Evolutionary conservation across 2,113 vertebrate genomes (phyloP).

Genomic region (Gnathonemus longibarbis): DNA sequence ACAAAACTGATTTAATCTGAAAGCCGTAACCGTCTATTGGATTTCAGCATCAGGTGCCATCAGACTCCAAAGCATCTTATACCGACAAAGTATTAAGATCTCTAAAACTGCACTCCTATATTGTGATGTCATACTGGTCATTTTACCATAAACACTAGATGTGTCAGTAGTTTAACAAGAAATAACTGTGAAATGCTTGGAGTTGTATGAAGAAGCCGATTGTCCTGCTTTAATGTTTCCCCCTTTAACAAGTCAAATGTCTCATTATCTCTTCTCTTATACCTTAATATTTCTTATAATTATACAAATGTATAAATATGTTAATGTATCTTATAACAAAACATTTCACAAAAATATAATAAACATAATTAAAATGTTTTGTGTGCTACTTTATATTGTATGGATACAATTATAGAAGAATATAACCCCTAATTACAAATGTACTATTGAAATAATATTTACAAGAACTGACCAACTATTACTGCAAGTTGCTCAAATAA

Average conservation of each 20-base stretch:
- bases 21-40: background rate
- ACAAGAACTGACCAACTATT: background rate
- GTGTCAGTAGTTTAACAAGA: background rate
- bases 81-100: background rate
- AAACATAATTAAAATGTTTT: background rate
- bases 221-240: background rate
- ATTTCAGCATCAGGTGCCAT: background rate
- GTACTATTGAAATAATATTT: background rate
- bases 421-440: background rate
- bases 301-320: background rate
- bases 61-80: background rate
- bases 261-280: background rate
- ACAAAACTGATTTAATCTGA: background rate
- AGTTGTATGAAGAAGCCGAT: background rate
- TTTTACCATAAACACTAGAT: background rate
- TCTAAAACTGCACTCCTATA: background rate
- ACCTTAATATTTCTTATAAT: background rate
- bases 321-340: background rate
- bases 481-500: background rate
- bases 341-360: background rate
- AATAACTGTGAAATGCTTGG: background rate
- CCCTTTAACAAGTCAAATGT: background rate
- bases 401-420: background rate
- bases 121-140: background rate
- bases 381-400: background rate